Base-by-base conservation (phyloP, 2,888 invertebrate species). In the Eulithis prunata region DNA sequence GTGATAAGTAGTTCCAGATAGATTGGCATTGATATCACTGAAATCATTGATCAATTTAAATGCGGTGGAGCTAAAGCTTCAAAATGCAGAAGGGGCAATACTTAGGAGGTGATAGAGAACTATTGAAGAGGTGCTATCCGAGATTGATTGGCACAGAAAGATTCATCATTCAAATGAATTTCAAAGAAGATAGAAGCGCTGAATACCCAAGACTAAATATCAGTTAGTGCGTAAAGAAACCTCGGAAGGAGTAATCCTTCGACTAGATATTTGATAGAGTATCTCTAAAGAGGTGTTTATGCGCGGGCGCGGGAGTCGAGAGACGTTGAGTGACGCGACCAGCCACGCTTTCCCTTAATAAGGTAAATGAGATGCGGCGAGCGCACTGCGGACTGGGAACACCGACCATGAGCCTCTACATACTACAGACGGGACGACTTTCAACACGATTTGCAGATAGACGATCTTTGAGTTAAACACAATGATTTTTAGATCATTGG, bases 291-390 rank as follows among this genome's bases (percentile, higher is more conserved):
- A 85, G 87, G 88, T 88, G 87, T 88, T 88, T 86, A 87, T 87
- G 83, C 83, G 80, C 75, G 75, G 69, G 78, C 79, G 73, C 73
- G 71, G 69, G 72, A 66, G 65, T 71, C 75, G 75, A 75, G 78
- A 84, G 90, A 89, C 88, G 83, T 87, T 89, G 90, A 91, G 86
- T 88, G 90, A 90, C 88, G 86, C 83, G 84, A 75, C 84, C 85
- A 79, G 80, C 85, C 82, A 78, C 81, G 80, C 75, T 75, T 71
- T 76, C 67, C 80, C 88, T 88, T 84, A 88, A 90, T 90, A 90
- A 86, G 90, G 90, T 85, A 90, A 89, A 90, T 88, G 87, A 89
- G 88, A 87, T 86, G 87, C 87, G 85, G 79, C 72, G 75, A 72
- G 75, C 72, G 57, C 63, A 76, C 73, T 51, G 60, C 63, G 53